Percentiles rank a stretch among this genome's conserved stretches.
Conservation (phyloP, 2,888 invertebrate species). For the Diadegma fenestrale region DNA sequence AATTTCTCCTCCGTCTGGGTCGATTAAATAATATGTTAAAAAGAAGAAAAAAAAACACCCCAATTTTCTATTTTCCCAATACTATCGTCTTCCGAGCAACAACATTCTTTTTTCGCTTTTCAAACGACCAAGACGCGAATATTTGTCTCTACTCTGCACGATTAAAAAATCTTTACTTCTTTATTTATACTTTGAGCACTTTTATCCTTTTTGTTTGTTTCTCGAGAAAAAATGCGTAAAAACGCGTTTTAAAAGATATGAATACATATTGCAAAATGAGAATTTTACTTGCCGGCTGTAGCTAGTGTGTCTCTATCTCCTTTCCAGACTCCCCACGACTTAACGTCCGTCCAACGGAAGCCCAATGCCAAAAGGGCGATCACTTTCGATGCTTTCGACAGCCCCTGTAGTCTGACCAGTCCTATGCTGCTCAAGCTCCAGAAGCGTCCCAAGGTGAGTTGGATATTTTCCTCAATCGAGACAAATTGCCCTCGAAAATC, state of each 20-base stretch:
- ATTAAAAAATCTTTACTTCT: constrained; percentile 59
- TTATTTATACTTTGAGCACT: constrained; percentile 50
- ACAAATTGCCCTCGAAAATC: too few relatives aligned
- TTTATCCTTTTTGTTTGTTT: constrained; percentile 36
- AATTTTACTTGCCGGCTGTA: constrained; percentile 83
- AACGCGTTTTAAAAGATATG: constrained; percentile 50
- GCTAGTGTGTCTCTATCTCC: constrained; percentile 83
- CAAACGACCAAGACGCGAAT: constrained; percentile 39
- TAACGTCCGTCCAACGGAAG: constrained; percentile 83
- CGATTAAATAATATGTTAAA: constrained; percentile 41
- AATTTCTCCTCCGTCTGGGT: constrained; percentile 38
- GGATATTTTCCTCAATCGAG: not conserved
- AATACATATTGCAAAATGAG: constrained; percentile 66
- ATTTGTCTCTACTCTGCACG: constrained; percentile 19
- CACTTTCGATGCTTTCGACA: constrained; percentile 83
- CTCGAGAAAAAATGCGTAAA: constrained; percentile 39
- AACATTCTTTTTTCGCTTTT: constrained; percentile 34
- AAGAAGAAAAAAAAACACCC: constrained; percentile 2
- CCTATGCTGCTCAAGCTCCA: constrained; percentile 79
- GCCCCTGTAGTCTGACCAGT: constrained; percentile 79
- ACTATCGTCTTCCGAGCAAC: constrained; percentile 41
- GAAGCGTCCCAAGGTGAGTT: constrained; percentile 83
- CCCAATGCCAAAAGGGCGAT: constrained; percentile 84
- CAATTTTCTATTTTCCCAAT: constrained; percentile 34
- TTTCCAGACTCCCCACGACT: constrained; percentile 85